phyloP scores from a whole-genome alignment of 1,140 invertebrate species.

The Drosophila insularis region DNA sequence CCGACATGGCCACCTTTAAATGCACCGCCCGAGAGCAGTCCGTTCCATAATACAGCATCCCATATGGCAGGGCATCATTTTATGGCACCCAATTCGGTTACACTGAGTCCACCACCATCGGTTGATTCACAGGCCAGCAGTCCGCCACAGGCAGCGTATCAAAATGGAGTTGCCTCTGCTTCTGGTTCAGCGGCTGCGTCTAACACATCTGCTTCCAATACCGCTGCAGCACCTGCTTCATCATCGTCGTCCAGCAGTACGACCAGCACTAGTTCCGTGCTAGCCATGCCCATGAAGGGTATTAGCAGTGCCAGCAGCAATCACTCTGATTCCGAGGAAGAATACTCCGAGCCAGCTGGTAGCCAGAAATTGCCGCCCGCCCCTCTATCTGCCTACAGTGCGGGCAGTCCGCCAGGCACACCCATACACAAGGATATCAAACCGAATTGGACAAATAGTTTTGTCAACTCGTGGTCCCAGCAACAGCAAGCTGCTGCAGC shows the following conservation, averaged over 20 bases:
- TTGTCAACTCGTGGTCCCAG: conserved; percentile 80
- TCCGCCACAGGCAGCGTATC: conserved; percentile 86
- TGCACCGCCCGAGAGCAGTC: conserved; percentile 84
- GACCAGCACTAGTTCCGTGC: conserved; percentile 74
- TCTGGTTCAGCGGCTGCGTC: conserved; percentile 14
- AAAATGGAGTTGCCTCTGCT: conserved; percentile 37
- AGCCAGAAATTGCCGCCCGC: conserved; percentile 36
- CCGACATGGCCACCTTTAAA: conserved; percentile 88
- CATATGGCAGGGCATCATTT: conserved; percentile 86
- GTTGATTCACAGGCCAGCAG: conserved; percentile 93
- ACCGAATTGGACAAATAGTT: conserved; percentile 75
- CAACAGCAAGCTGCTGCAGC: conserved; percentile 79
- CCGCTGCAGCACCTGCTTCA: conserved; percentile 22
- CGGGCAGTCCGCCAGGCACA: conserved; percentile 85
- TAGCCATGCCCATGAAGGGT: conserved; percentile 64
- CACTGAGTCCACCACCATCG: conserved; percentile 93
- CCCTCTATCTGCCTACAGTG: conserved; percentile 67
- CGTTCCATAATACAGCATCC: conserved; percentile 84
- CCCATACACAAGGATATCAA: conserved; percentile 83
- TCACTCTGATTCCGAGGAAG: conserved; percentile 90
- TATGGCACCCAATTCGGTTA: conserved; percentile 91
- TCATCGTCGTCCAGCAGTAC: conserved; percentile 81
- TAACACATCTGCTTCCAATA: conserved; percentile 6
- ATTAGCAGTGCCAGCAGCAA: conserved; percentile 86
- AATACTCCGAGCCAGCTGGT: conserved; percentile 83